Base-by-base conservation (phyloP, 2,888 invertebrate genomes). In the Steinernema hermaphroditum region DNA sequence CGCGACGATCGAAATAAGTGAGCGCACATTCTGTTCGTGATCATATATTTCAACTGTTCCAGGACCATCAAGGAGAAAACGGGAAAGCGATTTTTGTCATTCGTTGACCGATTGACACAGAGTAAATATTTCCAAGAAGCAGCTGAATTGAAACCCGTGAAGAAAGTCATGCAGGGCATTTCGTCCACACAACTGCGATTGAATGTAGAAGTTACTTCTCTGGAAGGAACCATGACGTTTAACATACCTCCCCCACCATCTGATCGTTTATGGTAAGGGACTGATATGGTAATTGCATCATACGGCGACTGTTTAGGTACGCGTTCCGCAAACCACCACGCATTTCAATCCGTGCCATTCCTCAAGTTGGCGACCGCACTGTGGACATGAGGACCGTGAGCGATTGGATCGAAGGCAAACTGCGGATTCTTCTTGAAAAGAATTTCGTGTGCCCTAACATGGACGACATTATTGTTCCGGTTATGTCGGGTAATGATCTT, bases 261-360 rank as follows among this genome's bases (percentile, higher is more conserved):
- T 77, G 94, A 95, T 88, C 89, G 95, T 73, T 84, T 95, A n/a
- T 95, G 95, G 95, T 90, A n/a, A n/a, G n/a, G n/a, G n/a, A n/a
- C n/a, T n/a, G n/a, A n/a, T n/a, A n/a, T n/a, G n/a, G n/a, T n/a
- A n/a, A n/a, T n/a, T n/a, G n/a, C n/a, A n/a, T n/a, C n/a, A n/a
- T n/a, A n/a, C n/a, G n/a, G n/a, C n/a, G n/a, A n/a, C n/a, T n/a
- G n/a, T 77, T 6, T 75, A 90, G 90, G 90, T 91, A 93, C 82
- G 94, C 94, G 16, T 95, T 95, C 88, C 91, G 92, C 74, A 91
- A 91, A 0, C 91, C 92, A 80, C 94, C 94, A 0, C 90, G 91
- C 75, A 88, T 95, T 72, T 90, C 90, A 80, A 88, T 95, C 68
- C 91, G 91, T 44, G 94, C 94, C 12, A 91, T 92, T 76, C 94